A percentile compares a stretch with the other conserved stretches of the same genome.
phyloP scores from a whole-genome alignment of 2,797 vertebrate species.

The Poecilia wingei region DNA sequence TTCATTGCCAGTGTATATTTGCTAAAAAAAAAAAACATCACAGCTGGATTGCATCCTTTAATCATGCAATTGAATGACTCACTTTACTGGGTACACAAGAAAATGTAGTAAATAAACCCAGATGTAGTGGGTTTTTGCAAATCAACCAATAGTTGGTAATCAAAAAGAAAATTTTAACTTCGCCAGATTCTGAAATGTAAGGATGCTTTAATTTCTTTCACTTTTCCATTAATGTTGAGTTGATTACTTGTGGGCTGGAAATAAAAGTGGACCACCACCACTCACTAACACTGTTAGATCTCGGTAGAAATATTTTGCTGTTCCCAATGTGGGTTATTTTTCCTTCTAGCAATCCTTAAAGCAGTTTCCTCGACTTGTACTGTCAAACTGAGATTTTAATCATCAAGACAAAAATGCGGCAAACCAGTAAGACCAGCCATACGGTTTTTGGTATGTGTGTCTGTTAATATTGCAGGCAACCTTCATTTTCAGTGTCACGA shows the following conservation, averaged over 20 bases:
- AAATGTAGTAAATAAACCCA: not conserved
- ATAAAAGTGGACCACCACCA: not conserved
- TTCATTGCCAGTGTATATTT: not conserved
- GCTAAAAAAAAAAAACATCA: not conserved
- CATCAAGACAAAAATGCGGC: not conserved
- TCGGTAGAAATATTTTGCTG: not conserved
- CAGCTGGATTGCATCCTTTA: not conserved
- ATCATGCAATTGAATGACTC: not conserved
- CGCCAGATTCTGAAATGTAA: not conserved
- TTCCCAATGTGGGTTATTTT: not conserved
- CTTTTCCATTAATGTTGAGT: not conserved
- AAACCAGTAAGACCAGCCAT: not conserved
- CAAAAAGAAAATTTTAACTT: not conserved
- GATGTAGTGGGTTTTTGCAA: not conserved
- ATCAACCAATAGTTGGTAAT: not conserved
- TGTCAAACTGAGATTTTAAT: not conserved
- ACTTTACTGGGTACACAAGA: not conserved
- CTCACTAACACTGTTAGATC: not conserved
- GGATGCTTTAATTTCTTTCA: not conserved
- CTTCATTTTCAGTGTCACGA: not conserved
- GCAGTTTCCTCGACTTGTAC: not conserved
- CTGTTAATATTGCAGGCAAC: not conserved
- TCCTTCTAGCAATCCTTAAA: not conserved
- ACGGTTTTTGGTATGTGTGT: not conserved
- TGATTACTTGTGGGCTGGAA: not conserved